Evolutionary conservation across 1,140 invertebrate species (phyloP).

Genomic region (Calliphora vicina): DNA sequence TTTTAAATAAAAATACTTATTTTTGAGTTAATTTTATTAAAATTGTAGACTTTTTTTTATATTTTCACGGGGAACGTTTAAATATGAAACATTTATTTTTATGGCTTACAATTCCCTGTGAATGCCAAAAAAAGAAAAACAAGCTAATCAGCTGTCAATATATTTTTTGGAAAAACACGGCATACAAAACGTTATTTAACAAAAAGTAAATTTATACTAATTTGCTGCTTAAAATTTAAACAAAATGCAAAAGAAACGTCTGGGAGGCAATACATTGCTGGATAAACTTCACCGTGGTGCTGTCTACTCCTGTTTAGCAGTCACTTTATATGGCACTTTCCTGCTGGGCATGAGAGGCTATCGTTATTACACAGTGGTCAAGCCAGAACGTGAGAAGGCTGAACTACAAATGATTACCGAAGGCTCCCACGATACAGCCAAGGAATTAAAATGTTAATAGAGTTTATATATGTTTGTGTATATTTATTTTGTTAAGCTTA

Average conservation of each 20-base stretch:
- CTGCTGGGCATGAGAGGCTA: conserved; percentile 61
- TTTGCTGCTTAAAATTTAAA: not conserved
- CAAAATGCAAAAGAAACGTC: conserved; percentile 58
- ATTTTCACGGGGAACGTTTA: no score
- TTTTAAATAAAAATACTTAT: no score
- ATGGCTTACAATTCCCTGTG: not conserved
- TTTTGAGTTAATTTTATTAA: no score
- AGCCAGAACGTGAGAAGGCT: conserved; percentile 59
- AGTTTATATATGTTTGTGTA: not conserved
- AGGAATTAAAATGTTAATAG: conserved; percentile 55
- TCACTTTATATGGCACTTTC: conserved; percentile 63
- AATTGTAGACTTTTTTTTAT: no score
- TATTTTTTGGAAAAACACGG: not conserved
- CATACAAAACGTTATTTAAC: not conserved
- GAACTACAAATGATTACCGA: conserved; percentile 58
- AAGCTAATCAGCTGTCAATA: not conserved
- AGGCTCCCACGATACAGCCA: conserved; percentile 55
- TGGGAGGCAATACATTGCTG: conserved; percentile 55
- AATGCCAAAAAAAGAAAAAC: not conserved
- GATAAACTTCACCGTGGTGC: conserved; percentile 65
- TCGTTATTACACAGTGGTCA: conserved; percentile 62
- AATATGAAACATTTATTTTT: no score
- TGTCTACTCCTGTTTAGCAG: conserved; percentile 64
- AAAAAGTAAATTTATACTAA: not conserved
- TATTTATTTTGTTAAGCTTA: conserved; percentile 23